These are phyloP conservation scores for Embidobia sp. DNA, from an alignment of 2,888 invertebrate genomes.

Conservation along the genomic window DNA sequence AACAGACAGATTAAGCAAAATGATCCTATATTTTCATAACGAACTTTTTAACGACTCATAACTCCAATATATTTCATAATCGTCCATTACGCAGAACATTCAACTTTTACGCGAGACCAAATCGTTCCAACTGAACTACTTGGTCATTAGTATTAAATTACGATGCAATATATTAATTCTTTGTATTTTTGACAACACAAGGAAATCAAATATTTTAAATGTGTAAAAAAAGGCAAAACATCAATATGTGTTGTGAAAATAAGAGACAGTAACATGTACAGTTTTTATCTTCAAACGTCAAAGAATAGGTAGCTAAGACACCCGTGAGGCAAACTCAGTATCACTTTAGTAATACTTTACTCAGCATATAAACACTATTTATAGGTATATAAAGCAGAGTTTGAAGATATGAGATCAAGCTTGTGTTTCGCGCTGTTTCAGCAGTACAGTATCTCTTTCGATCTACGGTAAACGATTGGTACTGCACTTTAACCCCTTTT, in stretches of 20 bases:
- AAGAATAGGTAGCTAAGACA: slow-evolving; percentile 72
- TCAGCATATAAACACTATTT: slow-evolving; percentile 80
- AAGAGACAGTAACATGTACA: neutral
- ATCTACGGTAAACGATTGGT: no score
- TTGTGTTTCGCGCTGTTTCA: slow-evolving; percentile 58
- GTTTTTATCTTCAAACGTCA: neutral
- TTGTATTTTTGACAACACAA: neutral
- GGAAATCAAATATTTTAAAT: no score
- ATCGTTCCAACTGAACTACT: slow-evolving; percentile 8
- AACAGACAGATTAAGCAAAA: slow-evolving; percentile 21
- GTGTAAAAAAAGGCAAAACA: no score
- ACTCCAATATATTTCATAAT: slow-evolving; percentile 24
- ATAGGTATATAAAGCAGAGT: slow-evolving; percentile 79
- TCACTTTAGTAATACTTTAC: slow-evolving; percentile 78
- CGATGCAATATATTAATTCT: slow-evolving; percentile 4
- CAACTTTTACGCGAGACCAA: slow-evolving; percentile 18
- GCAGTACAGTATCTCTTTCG: slow-evolving; percentile 70
- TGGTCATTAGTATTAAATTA: slow-evolving; percentile 11
- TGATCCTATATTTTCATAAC: slow-evolving; percentile 25
- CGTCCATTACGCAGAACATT: slow-evolving; percentile 24
- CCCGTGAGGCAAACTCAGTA: slow-evolving; percentile 73
- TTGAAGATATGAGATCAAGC: slow-evolving; percentile 74
- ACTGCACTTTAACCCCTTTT: no score
- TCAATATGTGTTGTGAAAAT: no score
- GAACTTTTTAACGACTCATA: slow-evolving; percentile 33